phyloP scores from a whole-genome alignment of 2,113 vertebrate species.

The Poeciliopsis occidentalis region DNA sequence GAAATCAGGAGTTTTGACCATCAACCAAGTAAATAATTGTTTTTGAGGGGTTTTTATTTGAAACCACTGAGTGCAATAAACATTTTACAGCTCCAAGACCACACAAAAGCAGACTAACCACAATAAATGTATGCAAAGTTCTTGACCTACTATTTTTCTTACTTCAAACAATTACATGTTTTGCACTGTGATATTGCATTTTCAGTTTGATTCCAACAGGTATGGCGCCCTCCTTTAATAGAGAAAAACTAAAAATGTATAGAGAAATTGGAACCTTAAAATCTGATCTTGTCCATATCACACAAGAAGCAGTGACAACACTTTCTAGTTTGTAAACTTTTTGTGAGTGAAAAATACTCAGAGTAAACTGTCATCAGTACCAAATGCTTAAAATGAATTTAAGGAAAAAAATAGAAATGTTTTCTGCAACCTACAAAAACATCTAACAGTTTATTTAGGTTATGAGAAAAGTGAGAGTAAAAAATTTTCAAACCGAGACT shows the following conservation, averaged over 20 bases:
- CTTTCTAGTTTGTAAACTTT: not conserved
- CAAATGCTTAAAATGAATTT: not conserved
- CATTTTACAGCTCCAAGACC: not conserved
- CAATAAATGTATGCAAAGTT: not conserved
- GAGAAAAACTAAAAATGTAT: not conserved
- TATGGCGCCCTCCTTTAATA: too few relatives aligned
- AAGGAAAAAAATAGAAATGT: not conserved
- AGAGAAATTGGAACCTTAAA: not conserved
- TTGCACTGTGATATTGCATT: not conserved
- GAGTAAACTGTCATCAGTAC: not conserved
- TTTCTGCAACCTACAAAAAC: not conserved
- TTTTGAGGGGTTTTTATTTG: conserved; percentile 11
- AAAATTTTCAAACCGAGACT: not conserved
- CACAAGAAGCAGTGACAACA: not conserved
- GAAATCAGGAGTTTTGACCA: conserved; percentile 21
- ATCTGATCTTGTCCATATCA: not conserved
- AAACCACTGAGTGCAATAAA: not conserved
- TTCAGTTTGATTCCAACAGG: not conserved
- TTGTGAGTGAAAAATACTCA: not conserved
- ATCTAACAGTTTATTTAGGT: not conserved
- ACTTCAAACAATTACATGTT: not conserved
- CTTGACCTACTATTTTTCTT: not conserved
- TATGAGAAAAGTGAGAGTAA: not conserved
- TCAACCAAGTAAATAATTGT: not conserved
- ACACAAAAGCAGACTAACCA: not conserved